Percentiles rank a stretch among this genome's conserved stretches.
phyloP scores from a whole-genome alignment of 2,113 vertebrate species.

The Lonchura striata region DNA sequence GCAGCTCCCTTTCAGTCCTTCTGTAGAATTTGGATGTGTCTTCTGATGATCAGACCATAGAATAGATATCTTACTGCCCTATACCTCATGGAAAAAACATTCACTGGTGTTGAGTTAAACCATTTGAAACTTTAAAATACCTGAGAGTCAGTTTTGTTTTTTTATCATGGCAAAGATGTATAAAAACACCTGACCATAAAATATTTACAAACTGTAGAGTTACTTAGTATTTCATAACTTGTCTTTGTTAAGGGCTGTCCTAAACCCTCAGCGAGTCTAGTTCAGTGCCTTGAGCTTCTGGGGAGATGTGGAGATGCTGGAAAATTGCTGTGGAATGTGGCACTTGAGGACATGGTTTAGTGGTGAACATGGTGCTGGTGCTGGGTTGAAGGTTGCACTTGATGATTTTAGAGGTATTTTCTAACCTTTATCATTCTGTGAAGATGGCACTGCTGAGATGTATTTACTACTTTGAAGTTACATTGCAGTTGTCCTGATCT shows the following conservation, averaged over 20 bases:
- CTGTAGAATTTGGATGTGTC: neutral
- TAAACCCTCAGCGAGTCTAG: neutral
- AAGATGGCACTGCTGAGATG: neutral
- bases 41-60: neutral
- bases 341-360: neutral
- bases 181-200: neutral
- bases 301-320: neutral
- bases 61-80: neutral
- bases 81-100: neutral
- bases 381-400: neutral
- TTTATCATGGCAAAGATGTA: neutral
- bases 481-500: neutral
- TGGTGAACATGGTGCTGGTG: neutral
- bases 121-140: neutral
- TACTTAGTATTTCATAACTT: neutral
- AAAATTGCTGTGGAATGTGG: rapidly evolving
- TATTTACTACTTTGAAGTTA: neutral
- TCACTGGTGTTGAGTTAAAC: neutral
- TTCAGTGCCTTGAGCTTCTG: neutral
- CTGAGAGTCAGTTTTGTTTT: rapidly evolving
- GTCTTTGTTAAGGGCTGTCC: neutral
- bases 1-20: neutral
- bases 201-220: neutral
- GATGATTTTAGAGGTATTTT: neutral
- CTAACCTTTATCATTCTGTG: neutral